These are phyloP conservation scores for Orius laevigatus DNA, from an alignment of 1,140 invertebrate genomes.

Conservation along the genomic window DNA sequence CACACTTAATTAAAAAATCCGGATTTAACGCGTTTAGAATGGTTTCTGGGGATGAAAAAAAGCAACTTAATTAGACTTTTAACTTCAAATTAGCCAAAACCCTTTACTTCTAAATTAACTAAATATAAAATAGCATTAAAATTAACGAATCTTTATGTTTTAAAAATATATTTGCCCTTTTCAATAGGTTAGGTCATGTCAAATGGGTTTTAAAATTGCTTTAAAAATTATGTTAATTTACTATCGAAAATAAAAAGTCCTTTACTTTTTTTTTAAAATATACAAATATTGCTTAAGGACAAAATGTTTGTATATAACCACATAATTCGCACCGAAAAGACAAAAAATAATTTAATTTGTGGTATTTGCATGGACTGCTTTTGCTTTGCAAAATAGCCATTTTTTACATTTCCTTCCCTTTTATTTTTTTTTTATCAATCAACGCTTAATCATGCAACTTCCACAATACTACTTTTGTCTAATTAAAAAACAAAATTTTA, in stretches of 20 bases:
- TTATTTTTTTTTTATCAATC: constrained; percentile 1
- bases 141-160: too few species aligned
- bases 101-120: neutral
- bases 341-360: neutral
- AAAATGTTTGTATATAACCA: too few species aligned
- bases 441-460: constrained; percentile 4
- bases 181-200: too few species aligned
- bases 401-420: neutral
- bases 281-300: too few species aligned
- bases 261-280: too few species aligned
- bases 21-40: neutral
- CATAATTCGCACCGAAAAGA: too few species aligned
- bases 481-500: neutral
- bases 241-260: too few species aligned
- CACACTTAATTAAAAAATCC: too few species aligned
- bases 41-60: constrained; percentile 11
- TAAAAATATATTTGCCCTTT: too few species aligned
- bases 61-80: constrained; percentile 8
- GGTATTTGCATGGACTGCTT: constrained; percentile 9
- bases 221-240: too few species aligned
- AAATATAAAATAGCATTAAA: too few species aligned
- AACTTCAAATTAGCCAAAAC: constrained; percentile 2
- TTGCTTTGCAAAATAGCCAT: neutral
- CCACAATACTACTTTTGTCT: constrained; percentile 8
- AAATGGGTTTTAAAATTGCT: too few species aligned